Base-by-base conservation (phyloP, 2,888 invertebrate species). In the Timema cristinae region DNA sequence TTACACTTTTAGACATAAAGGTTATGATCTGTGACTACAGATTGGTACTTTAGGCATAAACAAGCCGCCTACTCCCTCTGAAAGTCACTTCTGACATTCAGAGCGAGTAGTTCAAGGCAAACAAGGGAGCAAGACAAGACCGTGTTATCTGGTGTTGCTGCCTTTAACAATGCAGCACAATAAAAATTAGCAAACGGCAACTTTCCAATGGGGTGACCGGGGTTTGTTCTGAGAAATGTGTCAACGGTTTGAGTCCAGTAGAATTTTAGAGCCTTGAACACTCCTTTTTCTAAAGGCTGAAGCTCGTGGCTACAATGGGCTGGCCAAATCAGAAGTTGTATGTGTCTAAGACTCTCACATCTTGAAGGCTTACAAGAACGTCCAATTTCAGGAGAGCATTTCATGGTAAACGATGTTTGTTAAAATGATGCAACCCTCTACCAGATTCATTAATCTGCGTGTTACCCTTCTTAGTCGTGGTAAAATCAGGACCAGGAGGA, bases 121-220 rank as follows among this genome's bases (percentile, higher is more conserved):
- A n/a, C n/a, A n/a, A n/a, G n/a, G n/a, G n/a, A n/a, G n/a, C n/a
- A n/a, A n/a, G n/a, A n/a, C n/a, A n/a, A n/a, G n/a, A 61, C 61
- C 6, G 61, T 5, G 4, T 61, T 61, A 61, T 61, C 48, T 10
- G 56, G 32, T 47, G 32, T 61, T 15, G 61, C 61, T 61, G 61
- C 32, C 48, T 13, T 61, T 10, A 61, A 16, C 61, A 32, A 61
- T 7, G 61, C 9, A 9, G 32, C 61, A 61, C 61, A 6, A 61
- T 10, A 1, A 9, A 15, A 47, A 47, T 61, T 61, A 61, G 10
- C 61, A 61, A 61, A 61, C 32, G 6, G 61, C 10, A 61, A 16
- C 13, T 15, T 61, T 61, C 61, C 61, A 61, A 61, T 61, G 16
- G 61, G 61, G 48, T 48, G 61, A 61, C 61, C 61, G 9, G 61